Conservation (phyloP, 2,797 vertebrate genomes). For the Pteropus rufus region DNA sequence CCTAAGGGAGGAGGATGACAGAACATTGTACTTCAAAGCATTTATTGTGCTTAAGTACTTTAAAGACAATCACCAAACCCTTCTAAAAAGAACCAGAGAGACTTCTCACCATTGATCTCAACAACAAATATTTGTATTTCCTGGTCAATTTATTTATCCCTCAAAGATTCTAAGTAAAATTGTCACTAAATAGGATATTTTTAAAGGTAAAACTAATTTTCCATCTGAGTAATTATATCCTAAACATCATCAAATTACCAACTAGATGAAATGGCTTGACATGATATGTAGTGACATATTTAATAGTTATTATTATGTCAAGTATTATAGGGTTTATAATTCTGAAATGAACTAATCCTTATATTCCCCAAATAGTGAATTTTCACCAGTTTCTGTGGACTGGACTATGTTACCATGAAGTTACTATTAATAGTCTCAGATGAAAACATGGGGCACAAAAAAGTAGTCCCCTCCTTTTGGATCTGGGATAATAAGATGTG, state of each 20-base stretch:
- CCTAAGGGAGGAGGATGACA: conserved; percentile 72
- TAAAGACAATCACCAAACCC: conserved; percentile 68
- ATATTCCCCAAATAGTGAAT: neutral
- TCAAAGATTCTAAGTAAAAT: conserved; percentile 47
- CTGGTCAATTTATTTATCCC: conserved; percentile 46
- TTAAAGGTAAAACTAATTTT: conserved; percentile 65
- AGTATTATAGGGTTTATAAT: neutral
- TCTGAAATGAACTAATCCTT: neutral
- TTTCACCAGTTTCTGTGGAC: neutral
- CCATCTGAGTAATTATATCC: neutral
- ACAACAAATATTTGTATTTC: conserved; percentile 70
- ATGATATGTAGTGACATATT: neutral
- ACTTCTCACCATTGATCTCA: conserved; percentile 48
- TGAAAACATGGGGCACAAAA: neutral
- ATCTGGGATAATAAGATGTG: neutral
- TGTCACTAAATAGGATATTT: conserved; percentile 18
- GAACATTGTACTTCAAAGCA: conserved; percentile 69
- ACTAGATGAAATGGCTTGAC: neutral
- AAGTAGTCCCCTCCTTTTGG: neutral
- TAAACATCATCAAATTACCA: neutral
- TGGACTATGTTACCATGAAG: neutral
- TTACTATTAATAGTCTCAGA: neutral
- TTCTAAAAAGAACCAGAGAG: conserved; percentile 63
- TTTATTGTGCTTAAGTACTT: conserved; percentile 63
- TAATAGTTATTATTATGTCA: neutral